Evolutionary conservation across 2,888 invertebrate species (phyloP).

Genomic region (Stenchaetothrips biformis): DNA sequence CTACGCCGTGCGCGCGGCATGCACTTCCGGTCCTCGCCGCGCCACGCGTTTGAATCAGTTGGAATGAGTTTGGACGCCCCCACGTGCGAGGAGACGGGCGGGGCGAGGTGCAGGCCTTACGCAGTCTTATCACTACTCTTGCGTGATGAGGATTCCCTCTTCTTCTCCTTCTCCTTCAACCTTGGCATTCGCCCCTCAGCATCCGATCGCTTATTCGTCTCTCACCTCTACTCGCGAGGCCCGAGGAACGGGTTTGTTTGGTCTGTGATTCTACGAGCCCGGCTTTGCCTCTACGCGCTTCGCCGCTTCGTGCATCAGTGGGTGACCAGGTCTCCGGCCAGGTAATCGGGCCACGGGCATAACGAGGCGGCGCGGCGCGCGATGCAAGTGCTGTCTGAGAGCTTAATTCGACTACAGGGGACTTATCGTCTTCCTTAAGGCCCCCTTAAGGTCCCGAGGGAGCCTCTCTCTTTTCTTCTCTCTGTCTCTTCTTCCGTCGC

Average conservation of each 20-base stretch:
- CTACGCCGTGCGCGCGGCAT: background rate
- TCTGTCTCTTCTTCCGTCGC: background rate
- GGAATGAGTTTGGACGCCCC: background rate
- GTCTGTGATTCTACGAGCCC: background rate
- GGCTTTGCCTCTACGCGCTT: background rate
- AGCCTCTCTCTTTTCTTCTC: background rate
- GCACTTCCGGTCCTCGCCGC: background rate
- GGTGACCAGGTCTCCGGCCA: slow-evolving; percentile 6
- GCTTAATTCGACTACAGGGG: background rate
- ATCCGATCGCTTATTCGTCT: background rate
- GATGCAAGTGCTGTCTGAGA: background rate
- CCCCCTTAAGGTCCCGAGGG: background rate
- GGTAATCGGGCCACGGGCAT: background rate
- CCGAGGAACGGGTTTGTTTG: background rate
- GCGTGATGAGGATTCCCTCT: no score
- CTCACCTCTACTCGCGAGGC: background rate
- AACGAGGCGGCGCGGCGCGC: background rate
- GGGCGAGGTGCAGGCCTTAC: no score
- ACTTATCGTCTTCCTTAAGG: background rate
- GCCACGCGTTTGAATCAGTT: background rate
- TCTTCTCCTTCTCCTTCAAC: no score
- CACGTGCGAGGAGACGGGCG: no score
- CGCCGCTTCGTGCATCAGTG: background rate
- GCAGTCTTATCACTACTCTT: no score
- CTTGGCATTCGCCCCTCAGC: background rate